A percentile compares a stretch with the other conserved stretches of the same genome.
Evolutionary conservation across 2,797 vertebrate species (phyloP).

Genomic region (Rousettus madagascariensis): DNA sequence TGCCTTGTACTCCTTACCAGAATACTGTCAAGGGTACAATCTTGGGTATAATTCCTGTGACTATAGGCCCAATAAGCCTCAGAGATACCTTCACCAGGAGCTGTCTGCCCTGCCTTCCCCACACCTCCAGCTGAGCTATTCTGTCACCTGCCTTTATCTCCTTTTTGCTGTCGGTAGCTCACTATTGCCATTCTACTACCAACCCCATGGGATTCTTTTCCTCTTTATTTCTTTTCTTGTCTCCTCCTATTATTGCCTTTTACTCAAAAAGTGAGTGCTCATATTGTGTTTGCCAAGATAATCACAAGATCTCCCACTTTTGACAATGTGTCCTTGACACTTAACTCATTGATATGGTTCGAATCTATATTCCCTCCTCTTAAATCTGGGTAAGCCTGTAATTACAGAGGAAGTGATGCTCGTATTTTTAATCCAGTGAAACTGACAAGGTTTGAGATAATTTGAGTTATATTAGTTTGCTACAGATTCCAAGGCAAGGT

Average conservation of each 20-base stretch:
- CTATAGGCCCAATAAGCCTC: background rate
- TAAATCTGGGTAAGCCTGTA: background rate
- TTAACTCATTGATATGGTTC: background rate
- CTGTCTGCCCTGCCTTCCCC: background rate
- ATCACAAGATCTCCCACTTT: background rate
- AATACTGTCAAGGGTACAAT: background rate
- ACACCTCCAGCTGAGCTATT: background rate
- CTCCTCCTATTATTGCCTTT: background rate
- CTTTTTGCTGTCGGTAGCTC: background rate
- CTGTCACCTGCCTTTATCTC: background rate
- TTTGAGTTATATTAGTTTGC: no score
- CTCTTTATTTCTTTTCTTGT: background rate
- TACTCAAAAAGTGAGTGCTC: background rate
- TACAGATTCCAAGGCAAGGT: background rate
- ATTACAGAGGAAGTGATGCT: background rate
- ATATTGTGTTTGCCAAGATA: background rate
- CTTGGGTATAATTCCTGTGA: background rate
- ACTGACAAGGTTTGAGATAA: no score
- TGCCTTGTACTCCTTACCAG: rapidly evolving
- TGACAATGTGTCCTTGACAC: background rate
- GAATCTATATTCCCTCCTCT: background rate
- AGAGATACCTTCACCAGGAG: background rate
- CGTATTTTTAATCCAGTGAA: no score
- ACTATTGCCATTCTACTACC: background rate
- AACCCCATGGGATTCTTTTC: background rate